These are phyloP conservation scores for Chelonoidis abingdonii DNA, from an alignment of 2,113 vertebrate species.

Conservation along the genomic window DNA sequence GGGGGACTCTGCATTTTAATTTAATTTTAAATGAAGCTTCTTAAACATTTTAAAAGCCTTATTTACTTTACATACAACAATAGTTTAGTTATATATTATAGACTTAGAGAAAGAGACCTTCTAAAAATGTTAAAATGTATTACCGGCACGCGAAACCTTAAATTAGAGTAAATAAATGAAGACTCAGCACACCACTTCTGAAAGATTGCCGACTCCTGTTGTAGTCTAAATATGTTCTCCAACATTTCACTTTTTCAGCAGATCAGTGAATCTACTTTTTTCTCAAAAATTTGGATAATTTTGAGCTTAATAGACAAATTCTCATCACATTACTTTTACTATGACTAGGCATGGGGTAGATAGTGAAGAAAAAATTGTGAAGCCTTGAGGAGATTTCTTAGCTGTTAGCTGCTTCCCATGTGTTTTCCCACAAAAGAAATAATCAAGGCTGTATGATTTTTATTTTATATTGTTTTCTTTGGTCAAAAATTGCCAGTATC, in stretches of 20 bases:
- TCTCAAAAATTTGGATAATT: neutral
- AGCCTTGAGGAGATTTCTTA: neutral
- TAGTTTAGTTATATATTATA: too few species aligned
- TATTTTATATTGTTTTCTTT: neutral
- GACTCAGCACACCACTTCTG: too few species aligned
- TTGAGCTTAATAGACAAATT: neutral
- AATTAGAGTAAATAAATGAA: too few species aligned
- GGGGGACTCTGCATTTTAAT: too few species aligned
- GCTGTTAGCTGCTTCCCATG: neutral
- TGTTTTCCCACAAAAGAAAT: neutral
- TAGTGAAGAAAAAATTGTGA: neutral
- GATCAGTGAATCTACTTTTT: accelerated
- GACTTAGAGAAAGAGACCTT: too few species aligned
- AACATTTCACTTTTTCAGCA: neutral
- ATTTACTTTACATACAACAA: too few species aligned
- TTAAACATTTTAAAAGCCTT: too few species aligned
- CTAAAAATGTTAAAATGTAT: too few species aligned
- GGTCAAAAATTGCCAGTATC: neutral
- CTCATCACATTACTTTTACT: neutral
- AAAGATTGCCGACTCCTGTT: neutral
- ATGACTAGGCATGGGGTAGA: neutral
- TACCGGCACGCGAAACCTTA: too few species aligned
- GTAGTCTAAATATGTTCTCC: neutral
- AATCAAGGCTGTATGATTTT: too few species aligned
- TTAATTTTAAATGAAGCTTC: too few species aligned